Evolutionary conservation across 2,113 vertebrate genomes (phyloP), one percentile per base, ranked within the genome.

Genomic region (Crotalus helleri): DNA sequence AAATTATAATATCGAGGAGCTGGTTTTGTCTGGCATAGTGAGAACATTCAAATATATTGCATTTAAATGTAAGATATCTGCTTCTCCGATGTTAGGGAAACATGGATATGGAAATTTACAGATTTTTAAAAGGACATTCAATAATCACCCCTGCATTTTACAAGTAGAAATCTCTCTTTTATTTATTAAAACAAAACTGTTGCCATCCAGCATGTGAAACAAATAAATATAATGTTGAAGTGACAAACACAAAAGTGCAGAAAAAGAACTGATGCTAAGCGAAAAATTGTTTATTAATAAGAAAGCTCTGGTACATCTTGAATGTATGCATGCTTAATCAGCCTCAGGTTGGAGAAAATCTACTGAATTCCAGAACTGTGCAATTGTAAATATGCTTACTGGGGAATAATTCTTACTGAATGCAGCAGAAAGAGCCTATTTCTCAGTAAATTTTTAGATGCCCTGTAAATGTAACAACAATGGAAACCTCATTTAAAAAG

Each of bases 181-280:
- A 64, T n/a, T 64, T 86, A 64, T 90, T 74, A 93, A 15, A 64
- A 69, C 85, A 88, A 92, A 92, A 44, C 21, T 85, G 26, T 59
- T 92, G 49, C 49, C 29, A 90, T 61, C 69, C 44, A 51, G 26
- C n/a, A 54, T 1, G 4, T 87, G 74, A 90, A 87, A 26, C 46
- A 44, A 57, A 15, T 92, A 46, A 54, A 1, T 61, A 53, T 39
- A 81, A 87, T 29, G n/a, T 54, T 29, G 57, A 87, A 64, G 13
- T 61, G 86, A 24, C 54, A 90, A 69, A 87, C 24, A 46, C n/a
- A 44, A 15, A 81, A 58, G 53, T 85, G 54, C 44, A 46, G n/a
- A n/a, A 81, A 64, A 86, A 61, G 46, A 85, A 59, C 6, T 19
- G 5, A 10, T 23, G 19, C n/a, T 17, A 29, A 61, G 24, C 4